phyloP scores from a whole-genome alignment of 2,797 vertebrate species.

The Mionectes olivaceus region DNA sequence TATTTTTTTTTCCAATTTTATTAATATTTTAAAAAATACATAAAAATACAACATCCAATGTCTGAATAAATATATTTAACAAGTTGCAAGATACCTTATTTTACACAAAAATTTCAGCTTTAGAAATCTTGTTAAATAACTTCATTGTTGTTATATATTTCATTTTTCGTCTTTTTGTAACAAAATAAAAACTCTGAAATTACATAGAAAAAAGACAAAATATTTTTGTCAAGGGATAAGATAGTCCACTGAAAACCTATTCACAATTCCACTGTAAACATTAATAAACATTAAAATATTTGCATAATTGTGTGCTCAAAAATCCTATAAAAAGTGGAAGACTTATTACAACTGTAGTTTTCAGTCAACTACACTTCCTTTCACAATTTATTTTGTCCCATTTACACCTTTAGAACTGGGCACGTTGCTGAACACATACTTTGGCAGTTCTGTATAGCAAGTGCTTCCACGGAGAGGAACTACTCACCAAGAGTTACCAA shows the following conservation, averaged over 20 bases:
- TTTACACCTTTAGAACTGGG: constrained; percentile 89
- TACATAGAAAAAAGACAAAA: constrained; percentile 95
- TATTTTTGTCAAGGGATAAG: constrained; percentile 91
- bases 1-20: constrained; percentile 87
- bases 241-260: constrained; percentile 94
- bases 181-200: constrained; percentile 99
- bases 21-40: constrained; percentile 91
- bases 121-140: constrained; percentile 95
- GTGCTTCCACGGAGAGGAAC: constrained; percentile 80
- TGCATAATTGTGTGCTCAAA: constrained; percentile 93
- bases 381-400: constrained; percentile 92
- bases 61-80: constrained; percentile 97
- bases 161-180: constrained; percentile 90
- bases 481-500: constrained; percentile 73
- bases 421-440: constrained; percentile 89
- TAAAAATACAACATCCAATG: constrained; percentile 91
- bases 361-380: constrained; percentile 93
- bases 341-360: constrained; percentile 89
- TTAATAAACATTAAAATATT: constrained; percentile 91
- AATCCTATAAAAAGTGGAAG: constrained; percentile 92
- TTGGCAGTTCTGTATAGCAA: constrained; percentile 92
- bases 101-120: constrained; percentile 92
- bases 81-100: constrained; percentile 95
- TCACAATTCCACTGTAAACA: constrained; percentile 94
- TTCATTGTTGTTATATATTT: constrained; percentile 90